A percentile compares a stretch with the other conserved stretches of the same genome.
Conservation (phyloP, 2,888 invertebrate species). For the Eristalis arbustorum region DNA sequence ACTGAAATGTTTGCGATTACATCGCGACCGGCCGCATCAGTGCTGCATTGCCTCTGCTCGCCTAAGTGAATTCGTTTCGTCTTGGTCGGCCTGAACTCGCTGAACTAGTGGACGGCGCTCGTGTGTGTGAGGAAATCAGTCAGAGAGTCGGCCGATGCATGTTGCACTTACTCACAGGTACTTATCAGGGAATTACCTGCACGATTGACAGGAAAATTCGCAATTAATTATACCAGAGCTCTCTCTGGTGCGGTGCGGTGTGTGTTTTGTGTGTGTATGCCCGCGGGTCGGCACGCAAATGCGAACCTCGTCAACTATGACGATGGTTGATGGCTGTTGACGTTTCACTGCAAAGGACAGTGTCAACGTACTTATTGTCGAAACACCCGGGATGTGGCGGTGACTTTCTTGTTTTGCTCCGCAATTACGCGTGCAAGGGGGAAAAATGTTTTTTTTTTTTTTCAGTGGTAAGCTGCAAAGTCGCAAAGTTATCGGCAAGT, state of each 20-base stretch:
- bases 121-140: constrained; percentile 39
- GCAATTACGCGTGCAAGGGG: not conserved
- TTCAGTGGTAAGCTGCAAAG: not conserved
- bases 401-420: constrained; percentile 24
- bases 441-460: too few species aligned
- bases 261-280: constrained; percentile 44
- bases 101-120: not conserved
- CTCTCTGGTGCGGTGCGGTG: constrained; percentile 11
- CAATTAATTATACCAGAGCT: constrained; percentile 67
- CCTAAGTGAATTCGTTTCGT: constrained; percentile 65
- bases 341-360: constrained; percentile 25
- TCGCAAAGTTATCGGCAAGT: not conserved
- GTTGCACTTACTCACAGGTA: constrained; percentile 70
- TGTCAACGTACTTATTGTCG: constrained; percentile 56
- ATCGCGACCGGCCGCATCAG: constrained; percentile 61
- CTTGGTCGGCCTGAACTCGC: constrained; percentile 29
- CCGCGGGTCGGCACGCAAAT: constrained; percentile 69
- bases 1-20: constrained; percentile 66
- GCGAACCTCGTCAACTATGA: constrained; percentile 67
- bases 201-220: constrained; percentile 70
- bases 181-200: constrained; percentile 70
- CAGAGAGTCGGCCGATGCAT: constrained; percentile 54
- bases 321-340: constrained; percentile 64
- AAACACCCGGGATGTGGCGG: not conserved
- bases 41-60: constrained; percentile 33